Base-by-base conservation (phyloP, 2,888 invertebrate species). In the Eristalis tenax region DNA sequence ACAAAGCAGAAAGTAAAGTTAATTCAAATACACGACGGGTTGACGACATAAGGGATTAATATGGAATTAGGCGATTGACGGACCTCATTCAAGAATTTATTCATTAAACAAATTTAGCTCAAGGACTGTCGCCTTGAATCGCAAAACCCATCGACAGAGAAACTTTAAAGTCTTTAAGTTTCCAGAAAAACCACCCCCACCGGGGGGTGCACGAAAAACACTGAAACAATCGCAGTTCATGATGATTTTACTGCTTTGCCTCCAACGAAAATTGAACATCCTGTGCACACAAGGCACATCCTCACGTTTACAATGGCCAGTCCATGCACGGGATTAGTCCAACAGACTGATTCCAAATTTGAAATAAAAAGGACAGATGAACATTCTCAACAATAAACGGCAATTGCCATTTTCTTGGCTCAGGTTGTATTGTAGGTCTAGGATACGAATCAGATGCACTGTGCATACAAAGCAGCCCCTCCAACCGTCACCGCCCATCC, bases 351-450 rank as follows among this genome's bases (percentile, higher is more conserved):
- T 26, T 18, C 32, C 23, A 40, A 82, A 5, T 61, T 11, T 0
- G 28, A 18, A 71, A 32, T 35, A 65, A 66, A 71, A 70, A 56
- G n/a, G 43, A 43, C 43, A 59, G 10, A 59, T 15, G 26, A 59
- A 15, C 15, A 43, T 22, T 32, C 15, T 13, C 6, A 43, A 40
- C 57, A 65, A 79, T 71, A 59, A 80, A 75, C 43, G 69, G 5
- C 74, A 79, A 75, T 68, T 68, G 61, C 26, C 32, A 50, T 66
- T 68, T 64, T 71, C 56, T 80, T 71, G 61, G 43, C 70, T 75
- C 65, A 75, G 64, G 38, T 71, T 84, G 80, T 56, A 75, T 61
- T 75, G 32, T 63, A 68, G 81, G 81, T 81, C 81, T 81, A 76
- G 84, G 71, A 84, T 71, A 71, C 61, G 32, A 32, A 76, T 84